Evolutionary conservation across 2,113 vertebrate species (phyloP).

Genomic region (Crotalus tigris): DNA sequence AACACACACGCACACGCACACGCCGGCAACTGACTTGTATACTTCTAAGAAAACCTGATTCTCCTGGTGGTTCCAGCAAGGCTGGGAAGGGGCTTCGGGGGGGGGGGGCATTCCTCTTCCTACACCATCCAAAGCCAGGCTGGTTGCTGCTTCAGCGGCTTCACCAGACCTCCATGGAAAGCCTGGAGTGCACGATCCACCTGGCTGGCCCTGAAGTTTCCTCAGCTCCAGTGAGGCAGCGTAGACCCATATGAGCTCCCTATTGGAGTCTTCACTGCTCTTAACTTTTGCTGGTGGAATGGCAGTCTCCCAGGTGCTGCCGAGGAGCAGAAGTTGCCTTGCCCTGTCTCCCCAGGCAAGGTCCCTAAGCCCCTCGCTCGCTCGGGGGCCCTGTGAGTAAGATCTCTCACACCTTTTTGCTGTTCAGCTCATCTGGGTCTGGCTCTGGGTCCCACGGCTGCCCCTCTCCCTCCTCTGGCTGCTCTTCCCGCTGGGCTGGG

Average conservation of each 20-base stretch:
- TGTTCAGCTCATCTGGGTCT: neutral
- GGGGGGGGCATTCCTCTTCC: neutral
- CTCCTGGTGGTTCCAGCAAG: slow-evolving; percentile 25
- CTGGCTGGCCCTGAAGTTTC: neutral
- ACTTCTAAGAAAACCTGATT: slow-evolving; percentile 65
- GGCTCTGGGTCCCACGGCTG: neutral
- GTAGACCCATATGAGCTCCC: neutral
- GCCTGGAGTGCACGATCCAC: neutral
- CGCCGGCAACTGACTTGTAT: slow-evolving; percentile 62
- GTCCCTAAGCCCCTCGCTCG: neutral
- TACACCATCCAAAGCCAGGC: neutral
- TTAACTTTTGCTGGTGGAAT: neutral
- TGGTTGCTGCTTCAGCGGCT: neutral
- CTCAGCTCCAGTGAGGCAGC: neutral
- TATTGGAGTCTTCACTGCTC: neutral
- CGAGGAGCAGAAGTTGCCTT: neutral
- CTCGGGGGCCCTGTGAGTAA: neutral
- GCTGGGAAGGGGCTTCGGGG: neutral
- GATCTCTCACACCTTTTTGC: neutral
- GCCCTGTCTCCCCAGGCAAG: neutral
- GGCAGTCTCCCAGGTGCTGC: neutral
- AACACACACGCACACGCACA: slow-evolving; percentile 14
- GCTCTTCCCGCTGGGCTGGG: neutral
- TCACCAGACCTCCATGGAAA: neutral
- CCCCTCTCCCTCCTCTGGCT: neutral